Evolutionary conservation across 1,140 invertebrate genomes (phyloP).

Genomic region (Melanaphis sacchari): DNA sequence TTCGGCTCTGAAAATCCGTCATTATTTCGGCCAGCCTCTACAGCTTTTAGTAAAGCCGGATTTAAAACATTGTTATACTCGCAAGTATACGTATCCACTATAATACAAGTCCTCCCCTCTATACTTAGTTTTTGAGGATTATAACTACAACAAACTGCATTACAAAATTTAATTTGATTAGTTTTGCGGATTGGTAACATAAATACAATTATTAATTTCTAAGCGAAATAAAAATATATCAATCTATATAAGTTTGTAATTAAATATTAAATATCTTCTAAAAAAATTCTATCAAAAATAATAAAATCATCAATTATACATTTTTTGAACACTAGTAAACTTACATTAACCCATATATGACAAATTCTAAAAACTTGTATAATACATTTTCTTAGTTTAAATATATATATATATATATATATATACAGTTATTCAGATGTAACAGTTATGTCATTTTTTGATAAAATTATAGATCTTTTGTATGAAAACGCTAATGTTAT

Average conservation of each 20-base stretch:
- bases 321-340: neutral
- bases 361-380: neutral
- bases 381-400: too few species aligned
- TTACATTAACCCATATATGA: neutral
- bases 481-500: too few species aligned
- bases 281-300: too few species aligned
- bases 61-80: slow-evolving; percentile 16
- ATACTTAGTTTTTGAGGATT: slow-evolving; percentile 25
- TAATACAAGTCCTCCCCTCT: neutral
- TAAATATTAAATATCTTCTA: neutral
- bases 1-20: slow-evolving; percentile 36
- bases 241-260: neutral
- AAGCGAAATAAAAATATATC: neutral
- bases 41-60: slow-evolving; percentile 10
- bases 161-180: slow-evolving; percentile 31
- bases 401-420: too few species aligned
- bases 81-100: neutral
- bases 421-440: too few species aligned
- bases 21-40: slow-evolving; percentile 2
- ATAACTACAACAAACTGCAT: neutral
- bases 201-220: neutral
- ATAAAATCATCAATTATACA: neutral
- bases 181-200: neutral
- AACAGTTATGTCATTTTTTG: too few species aligned
- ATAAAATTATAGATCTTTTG: too few species aligned